These are phyloP conservation scores for Mohoua ochrocephala DNA, from an alignment of 2,113 vertebrate genomes.

Conservation along the genomic window DNA sequence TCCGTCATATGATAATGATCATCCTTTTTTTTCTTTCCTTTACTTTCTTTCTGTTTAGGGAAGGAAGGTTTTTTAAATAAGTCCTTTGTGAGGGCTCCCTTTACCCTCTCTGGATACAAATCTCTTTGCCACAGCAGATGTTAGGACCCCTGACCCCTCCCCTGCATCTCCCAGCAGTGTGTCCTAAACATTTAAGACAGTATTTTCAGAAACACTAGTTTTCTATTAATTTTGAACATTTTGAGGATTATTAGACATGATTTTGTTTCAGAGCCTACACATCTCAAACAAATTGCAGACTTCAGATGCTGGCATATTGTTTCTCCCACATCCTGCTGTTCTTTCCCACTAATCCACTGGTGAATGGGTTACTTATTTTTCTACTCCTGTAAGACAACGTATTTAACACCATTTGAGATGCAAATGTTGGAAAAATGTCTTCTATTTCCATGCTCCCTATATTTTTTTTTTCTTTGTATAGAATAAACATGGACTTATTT, in stretches of 20 bases:
- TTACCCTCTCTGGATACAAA: not conserved
- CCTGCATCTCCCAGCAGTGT: not conserved
- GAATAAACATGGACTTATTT: not conserved
- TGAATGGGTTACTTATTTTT: not conserved
- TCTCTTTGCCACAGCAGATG: not conserved
- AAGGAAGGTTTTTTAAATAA: not conserved
- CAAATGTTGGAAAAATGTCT: not conserved
- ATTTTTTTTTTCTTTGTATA: not conserved
- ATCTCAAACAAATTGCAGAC: not conserved
- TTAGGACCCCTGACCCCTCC: not conserved
- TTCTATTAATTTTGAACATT: not conserved
- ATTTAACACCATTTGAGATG: not conserved
- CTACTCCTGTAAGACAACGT: not conserved
- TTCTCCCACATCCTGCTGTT: not conserved
- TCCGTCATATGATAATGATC: not conserved
- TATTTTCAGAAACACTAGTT: not conserved
- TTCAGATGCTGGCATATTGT: not conserved
- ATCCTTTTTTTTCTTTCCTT: rapidly evolving
- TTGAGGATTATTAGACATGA: not conserved
- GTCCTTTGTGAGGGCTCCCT: not conserved
- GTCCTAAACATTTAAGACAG: not conserved
- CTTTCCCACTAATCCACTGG: not conserved
- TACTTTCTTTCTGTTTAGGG: not conserved
- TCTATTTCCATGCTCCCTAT: not conserved
- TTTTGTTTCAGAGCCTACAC: not conserved